Conservation (phyloP, 1,140 invertebrate species). For the Radopholus similis region DNA sequence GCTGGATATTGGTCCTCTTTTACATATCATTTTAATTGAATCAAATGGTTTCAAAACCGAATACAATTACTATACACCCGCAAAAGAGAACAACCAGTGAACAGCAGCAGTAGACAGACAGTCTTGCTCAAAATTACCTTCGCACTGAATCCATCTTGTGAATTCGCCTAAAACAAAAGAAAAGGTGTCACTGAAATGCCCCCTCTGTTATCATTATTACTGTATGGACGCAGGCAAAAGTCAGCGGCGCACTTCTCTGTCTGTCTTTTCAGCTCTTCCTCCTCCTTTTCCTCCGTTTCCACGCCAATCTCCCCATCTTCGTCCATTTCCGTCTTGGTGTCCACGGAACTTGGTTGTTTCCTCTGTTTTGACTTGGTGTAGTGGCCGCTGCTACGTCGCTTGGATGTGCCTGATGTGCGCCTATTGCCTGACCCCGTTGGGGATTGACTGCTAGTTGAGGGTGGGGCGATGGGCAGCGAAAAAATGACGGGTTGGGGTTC, state of each 20-base stretch:
- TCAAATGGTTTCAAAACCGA: too few species aligned
- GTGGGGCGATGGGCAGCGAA: slow-evolving; percentile 1
- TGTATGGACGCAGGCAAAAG: slow-evolving; percentile 24
- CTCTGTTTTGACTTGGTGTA: not conserved
- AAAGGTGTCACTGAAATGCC: slow-evolving; percentile 8
- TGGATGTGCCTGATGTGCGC: not conserved
- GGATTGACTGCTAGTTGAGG: not conserved
- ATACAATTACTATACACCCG: too few species aligned
- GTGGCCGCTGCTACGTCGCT: slow-evolving; percentile 15
- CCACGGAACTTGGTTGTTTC: not conserved
- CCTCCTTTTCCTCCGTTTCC: not conserved
- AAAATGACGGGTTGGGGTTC: slow-evolving; percentile 19
- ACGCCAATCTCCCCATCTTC: not conserved
- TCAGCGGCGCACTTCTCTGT: slow-evolving; percentile 30
- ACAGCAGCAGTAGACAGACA: not conserved
- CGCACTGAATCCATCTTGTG: slow-evolving; percentile 33
- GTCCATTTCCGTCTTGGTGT: not conserved
- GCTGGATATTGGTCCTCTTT: too few species aligned
- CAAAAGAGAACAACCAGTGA: too few species aligned
- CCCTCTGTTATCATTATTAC: not conserved
- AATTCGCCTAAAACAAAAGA: slow-evolving; percentile 17
- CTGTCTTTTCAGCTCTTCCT: not conserved
- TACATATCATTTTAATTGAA: too few species aligned
- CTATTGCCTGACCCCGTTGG: not conserved
- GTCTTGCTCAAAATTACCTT: slow-evolving; percentile 19